Evolutionary conservation across 1,140 invertebrate species (phyloP).

Genomic region (Lordiphosa collinella): DNA sequence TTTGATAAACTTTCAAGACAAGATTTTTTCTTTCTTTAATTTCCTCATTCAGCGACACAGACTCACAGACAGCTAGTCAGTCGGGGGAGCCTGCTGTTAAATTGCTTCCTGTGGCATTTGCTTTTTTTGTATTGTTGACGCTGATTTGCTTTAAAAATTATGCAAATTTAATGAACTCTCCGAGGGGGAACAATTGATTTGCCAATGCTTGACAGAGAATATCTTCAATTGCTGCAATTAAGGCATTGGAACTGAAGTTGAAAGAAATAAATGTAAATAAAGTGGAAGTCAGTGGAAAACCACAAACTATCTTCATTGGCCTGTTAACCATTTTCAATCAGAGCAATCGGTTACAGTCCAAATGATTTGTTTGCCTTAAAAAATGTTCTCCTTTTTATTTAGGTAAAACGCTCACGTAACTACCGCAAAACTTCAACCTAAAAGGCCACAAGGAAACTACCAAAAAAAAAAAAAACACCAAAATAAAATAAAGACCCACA

Average conservation of each 20-base stretch:
- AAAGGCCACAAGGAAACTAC: slow-evolving; percentile 23
- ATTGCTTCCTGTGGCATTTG: slow-evolving; percentile 9
- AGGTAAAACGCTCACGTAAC: slow-evolving; percentile 38
- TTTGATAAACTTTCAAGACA: slow-evolving; percentile 4
- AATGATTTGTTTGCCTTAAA: no score
- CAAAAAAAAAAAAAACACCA: slow-evolving; percentile 9
- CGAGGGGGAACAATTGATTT: background rate
- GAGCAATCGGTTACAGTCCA: no score
- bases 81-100: background rate
- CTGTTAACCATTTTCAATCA: no score
- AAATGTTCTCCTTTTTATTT: background rate
- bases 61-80: background rate
- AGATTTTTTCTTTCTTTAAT: slow-evolving; percentile 2
- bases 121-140: slow-evolving; percentile 3
- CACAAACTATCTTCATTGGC: no score
- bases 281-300: no score
- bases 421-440: slow-evolving; percentile 13
- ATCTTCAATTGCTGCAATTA: no score
- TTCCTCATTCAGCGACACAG: slow-evolving; percentile 7
- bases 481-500: slow-evolving; percentile 24
- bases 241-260: no score
- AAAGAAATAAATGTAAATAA: no score
- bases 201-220: no score
- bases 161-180: slow-evolving; percentile 8
- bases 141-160: slow-evolving; percentile 12